A percentile compares a stretch with the other conserved stretches of the same genome.
Conservation (phyloP, 2,888 invertebrate species). For the Brachyptera risi region DNA sequence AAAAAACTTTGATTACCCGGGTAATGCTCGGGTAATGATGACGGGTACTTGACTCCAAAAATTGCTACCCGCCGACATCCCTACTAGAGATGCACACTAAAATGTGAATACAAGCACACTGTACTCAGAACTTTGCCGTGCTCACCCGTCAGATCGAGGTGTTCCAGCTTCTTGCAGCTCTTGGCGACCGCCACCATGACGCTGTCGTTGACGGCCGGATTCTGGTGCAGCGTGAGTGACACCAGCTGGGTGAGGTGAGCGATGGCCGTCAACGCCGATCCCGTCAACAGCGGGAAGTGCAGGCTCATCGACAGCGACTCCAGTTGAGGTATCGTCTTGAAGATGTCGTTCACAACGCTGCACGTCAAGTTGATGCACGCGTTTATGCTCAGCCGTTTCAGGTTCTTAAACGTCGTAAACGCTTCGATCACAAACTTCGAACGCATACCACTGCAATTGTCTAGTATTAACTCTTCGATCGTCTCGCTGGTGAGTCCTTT, state of each 20-base stretch:
- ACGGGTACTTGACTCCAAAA: too few species aligned
- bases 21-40: too few species aligned
- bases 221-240: slow-evolving; percentile 47
- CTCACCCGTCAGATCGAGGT: slow-evolving; percentile 39
- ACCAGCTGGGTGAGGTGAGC: slow-evolving; percentile 47
- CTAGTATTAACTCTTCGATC: slow-evolving; percentile 40
- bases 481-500: slow-evolving; percentile 37
- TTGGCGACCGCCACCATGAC: slow-evolving; percentile 51
- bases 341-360: slow-evolving; percentile 37
- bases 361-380: slow-evolving; percentile 37
- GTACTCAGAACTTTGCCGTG: too few species aligned
- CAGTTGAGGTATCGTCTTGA: slow-evolving; percentile 36
- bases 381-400: slow-evolving; percentile 38
- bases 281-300: slow-evolving; percentile 42
- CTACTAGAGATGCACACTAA: too few species aligned
- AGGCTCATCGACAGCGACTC: slow-evolving; percentile 37
- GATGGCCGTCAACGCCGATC: slow-evolving; percentile 42
- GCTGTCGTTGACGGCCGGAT: slow-evolving; percentile 50
- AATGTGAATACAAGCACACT: too few species aligned
- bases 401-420: slow-evolving; percentile 36
- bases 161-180: slow-evolving; percentile 46
- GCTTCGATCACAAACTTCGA: slow-evolving; percentile 32
- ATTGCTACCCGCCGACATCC: too few species aligned
- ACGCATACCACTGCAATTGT: slow-evolving; percentile 37
- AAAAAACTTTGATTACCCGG: too few species aligned